Evolutionary conservation across 2,888 invertebrate genomes (phyloP), one percentile per base, ranked within the genome.

Genomic region (Andrena trimmerana): DNA sequence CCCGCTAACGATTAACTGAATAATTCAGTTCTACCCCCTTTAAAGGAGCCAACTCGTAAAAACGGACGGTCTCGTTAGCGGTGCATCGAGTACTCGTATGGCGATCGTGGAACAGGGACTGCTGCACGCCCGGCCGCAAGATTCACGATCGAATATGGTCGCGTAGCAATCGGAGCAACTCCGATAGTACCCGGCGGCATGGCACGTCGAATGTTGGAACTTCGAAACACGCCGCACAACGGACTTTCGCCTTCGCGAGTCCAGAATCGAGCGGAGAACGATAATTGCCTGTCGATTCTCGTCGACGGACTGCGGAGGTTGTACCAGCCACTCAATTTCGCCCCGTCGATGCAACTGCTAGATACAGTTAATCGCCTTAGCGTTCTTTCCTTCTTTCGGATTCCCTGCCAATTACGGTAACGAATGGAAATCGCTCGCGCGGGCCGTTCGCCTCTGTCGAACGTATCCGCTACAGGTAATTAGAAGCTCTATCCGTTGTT

Each of bases 201-300:
- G 65, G 48, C 48, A 66, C 66, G 66, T 54, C 52, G 57, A 68
- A 54, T 27, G 42, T 62, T n/a, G 42, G 54, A 68, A 24, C 42
- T 42, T 42, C 42, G 42, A 42, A 42, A 13, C 57, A 62, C 27
- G 13, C 7, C 29, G 50, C 16, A 7, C 16, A 31, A 27, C 16
- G 65, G 24, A 81, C 63, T 81, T 81, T 73, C 72, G 67, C 71
- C 72, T 81, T 62, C 66, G 71, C 33, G 68, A 71, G 54, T 71
- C 68, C 50, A 42, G 63, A 60, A 52, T 29, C 68, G 54, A 73
- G 54, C 42, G 59, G 52, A n/a, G 71, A 72, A 81, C 76, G 67
- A 81, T 81, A 71, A 80, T 81, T 81, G 68, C 57, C 63, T 75
- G 60, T 81, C 81, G 76, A 72, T 81, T 83, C 71, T 62, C 74